Conservation (phyloP, 2,888 invertebrate genomes). For the Rotaria sp. region DNA sequence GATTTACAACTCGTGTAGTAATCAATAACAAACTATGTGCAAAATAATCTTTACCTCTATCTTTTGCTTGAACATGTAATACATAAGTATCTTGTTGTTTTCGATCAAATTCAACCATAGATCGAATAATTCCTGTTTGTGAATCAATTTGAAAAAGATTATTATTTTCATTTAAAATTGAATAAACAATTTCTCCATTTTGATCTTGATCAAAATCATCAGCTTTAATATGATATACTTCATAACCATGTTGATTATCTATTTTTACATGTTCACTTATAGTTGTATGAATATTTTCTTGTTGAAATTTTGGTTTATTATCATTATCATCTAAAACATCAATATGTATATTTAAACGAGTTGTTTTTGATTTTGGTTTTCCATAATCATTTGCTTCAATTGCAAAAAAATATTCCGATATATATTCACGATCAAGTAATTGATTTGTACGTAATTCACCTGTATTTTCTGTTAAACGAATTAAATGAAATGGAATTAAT, state of each 20-base stretch:
- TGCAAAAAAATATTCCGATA: background rate
- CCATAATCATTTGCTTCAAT: background rate
- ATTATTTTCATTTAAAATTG: background rate
- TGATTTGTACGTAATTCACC: conserved; percentile 11
- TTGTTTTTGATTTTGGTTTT: background rate
- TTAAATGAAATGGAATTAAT: background rate
- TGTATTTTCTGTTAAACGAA: conserved; percentile 18
- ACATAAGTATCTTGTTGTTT: conserved; percentile 2
- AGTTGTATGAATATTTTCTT: background rate
- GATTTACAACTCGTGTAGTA: too few species aligned
- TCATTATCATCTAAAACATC: background rate
- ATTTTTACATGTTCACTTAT: conserved; percentile 8
- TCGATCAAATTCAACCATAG: background rate
- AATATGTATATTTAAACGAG: background rate
- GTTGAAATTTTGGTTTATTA: background rate
- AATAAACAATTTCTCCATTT: conserved; percentile 15
- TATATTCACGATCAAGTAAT: background rate
- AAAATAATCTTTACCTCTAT: background rate
- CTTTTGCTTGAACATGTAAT: background rate
- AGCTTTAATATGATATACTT: background rate
- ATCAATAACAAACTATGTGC: too few species aligned
- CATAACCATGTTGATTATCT: background rate
- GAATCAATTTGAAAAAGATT: background rate
- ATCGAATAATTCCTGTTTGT: conserved; percentile 25
- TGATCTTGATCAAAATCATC: background rate